Base-by-base conservation (phyloP, 2,888 invertebrate species). In the Euzophera pinguis region DNA sequence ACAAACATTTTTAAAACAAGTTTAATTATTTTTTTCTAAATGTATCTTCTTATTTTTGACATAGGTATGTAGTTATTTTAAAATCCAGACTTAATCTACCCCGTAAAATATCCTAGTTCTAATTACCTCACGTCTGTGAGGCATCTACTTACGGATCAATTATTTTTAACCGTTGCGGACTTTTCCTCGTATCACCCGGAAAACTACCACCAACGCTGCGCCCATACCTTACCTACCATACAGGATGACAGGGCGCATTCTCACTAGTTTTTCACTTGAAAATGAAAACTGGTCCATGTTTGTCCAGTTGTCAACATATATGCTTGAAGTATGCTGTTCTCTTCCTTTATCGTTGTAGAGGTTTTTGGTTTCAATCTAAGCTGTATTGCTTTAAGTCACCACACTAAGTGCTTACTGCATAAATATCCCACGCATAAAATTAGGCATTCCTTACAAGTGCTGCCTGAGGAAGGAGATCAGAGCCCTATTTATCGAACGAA, bases 171-270 rank as follows among this genome's bases (percentile, higher is more conserved):
- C 32, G 45, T 45, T 45, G 14, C 29, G 41, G 16, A 39, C 12
- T 27, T 49, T 52, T 52, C 49, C 42, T 17, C 22, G 50, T 45
- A 34, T 45, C 32, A 9, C 14, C n/a, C 16, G 49, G 49, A 50
- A 32, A 16, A 5, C 32, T 3, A 22, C 49, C 27, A 27, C 48
- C 49, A n/a, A 14, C 4, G 29, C n/a, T 38, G 42, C 35, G 41
- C 47, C 22, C 22, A 22, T 22, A 22, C 22, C 22, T 22, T 5
- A 22, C 22, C 22, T 22, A 22, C 42, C n/a, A 29, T 50, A 17
- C 57, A 60, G 60, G 59, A 63, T 61, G 56, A 17, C 57, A 60
- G 60, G 59, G 61, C 60, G 56, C 56, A 47, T 50, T 52, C 54
- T 10, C 41, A 34, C 55, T 8, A 55, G 53, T 58, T 64, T 62